A percentile compares a stretch with the other conserved stretches of the same genome.
Evolutionary conservation across 2,113 vertebrate species (phyloP).

Genomic region (Scomber colias): DNA sequence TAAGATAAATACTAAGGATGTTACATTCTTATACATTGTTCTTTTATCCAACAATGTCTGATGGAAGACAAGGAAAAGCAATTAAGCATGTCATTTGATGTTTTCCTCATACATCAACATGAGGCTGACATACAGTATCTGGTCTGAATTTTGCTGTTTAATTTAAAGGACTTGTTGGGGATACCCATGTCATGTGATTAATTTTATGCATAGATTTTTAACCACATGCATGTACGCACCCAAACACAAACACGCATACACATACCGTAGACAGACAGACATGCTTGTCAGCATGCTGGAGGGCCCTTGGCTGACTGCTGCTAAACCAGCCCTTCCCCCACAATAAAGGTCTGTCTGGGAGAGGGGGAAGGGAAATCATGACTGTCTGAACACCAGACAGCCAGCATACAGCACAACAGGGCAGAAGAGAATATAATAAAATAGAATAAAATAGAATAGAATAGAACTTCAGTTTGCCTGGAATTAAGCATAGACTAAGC

Average conservation of each 20-base stretch:
- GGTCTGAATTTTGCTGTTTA: not conserved
- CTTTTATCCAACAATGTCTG: slow-evolving; percentile 8
- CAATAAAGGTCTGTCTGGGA: slow-evolving; percentile 77
- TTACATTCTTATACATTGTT: not conserved
- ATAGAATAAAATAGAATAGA: slow-evolving; percentile 23
- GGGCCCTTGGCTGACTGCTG: slow-evolving; percentile 77
- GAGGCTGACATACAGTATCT: slow-evolving; percentile 23
- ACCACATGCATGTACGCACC: slow-evolving; percentile 8
- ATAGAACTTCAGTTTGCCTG: not conserved
- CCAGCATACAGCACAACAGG: slow-evolving; percentile 58
- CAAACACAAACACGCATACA: slow-evolving; percentile 9
- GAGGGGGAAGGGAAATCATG: slow-evolving; percentile 80
- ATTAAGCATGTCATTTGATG: slow-evolving; percentile 12
- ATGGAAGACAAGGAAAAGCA: not conserved
- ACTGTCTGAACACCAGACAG: slow-evolving; percentile 77
- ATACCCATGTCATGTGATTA: slow-evolving; percentile 53
- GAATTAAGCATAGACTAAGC: not conserved
- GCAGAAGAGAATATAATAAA: slow-evolving; percentile 34
- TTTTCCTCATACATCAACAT: slow-evolving; percentile 10
- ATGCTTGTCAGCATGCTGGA: slow-evolving; percentile 82
- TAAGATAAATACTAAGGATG: not conserved
- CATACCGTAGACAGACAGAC: slow-evolving; percentile 68
- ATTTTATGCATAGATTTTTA: slow-evolving; percentile 51
- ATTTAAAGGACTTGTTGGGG: slow-evolving; percentile 1
- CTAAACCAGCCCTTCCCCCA: slow-evolving; percentile 79